These are phyloP conservation scores for Pandion haliaetus DNA, from an alignment of 2,113 vertebrate genomes.

Conservation along the genomic window DNA sequence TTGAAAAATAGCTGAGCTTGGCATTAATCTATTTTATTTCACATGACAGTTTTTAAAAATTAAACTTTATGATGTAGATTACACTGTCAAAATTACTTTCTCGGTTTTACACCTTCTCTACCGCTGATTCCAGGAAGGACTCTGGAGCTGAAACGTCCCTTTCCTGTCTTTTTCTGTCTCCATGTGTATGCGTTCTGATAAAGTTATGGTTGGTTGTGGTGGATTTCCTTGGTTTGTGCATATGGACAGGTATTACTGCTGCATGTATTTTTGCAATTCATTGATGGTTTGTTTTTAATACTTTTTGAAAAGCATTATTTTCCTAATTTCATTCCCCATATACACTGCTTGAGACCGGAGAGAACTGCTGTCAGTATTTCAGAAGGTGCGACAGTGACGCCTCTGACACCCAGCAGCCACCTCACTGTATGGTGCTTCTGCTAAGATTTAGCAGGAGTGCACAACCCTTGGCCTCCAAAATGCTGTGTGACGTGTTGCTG, in stretches of 20 bases:
- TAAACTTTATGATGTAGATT: background rate
- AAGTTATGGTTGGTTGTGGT: background rate
- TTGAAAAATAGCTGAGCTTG: background rate
- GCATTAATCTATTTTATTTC: background rate
- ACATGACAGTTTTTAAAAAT: background rate
- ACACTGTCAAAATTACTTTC: background rate
- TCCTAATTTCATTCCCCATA: rapidly evolving
- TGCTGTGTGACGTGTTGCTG: background rate
- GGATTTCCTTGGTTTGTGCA: background rate
- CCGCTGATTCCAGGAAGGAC: background rate
- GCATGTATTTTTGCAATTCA: background rate
- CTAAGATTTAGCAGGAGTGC: background rate
- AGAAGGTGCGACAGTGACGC: background rate
- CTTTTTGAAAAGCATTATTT: background rate
- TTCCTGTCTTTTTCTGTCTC: background rate
- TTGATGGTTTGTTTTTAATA: background rate
- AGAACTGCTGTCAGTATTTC: too few relatives aligned
- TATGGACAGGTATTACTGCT: background rate
- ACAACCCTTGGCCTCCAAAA: background rate
- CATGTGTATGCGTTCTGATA: background rate
- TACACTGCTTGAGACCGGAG: background rate
- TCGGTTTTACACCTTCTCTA: background rate
- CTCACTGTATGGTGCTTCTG: background rate
- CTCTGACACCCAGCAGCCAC: background rate
- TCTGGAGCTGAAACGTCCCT: background rate